Conservation (phyloP, 1,140 invertebrate genomes). For the Whitmania pigra region DNA sequence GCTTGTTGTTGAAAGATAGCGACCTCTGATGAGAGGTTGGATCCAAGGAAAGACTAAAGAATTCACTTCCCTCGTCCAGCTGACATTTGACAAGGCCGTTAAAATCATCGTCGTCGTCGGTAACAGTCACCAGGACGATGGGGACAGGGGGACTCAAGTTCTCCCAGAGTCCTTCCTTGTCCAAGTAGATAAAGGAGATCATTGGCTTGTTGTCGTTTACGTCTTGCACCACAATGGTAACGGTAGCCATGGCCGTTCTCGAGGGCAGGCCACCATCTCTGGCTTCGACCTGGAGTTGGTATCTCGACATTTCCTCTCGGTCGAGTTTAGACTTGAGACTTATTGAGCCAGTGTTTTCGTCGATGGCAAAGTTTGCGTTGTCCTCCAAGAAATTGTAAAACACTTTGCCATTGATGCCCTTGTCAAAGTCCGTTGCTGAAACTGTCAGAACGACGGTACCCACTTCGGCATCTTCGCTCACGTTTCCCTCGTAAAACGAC, state of each 20-base stretch:
- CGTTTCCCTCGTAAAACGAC: constrained; percentile 70
- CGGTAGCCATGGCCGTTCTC: constrained; percentile 72
- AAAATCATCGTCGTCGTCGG: too few relatives aligned
- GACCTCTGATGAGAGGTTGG: too few relatives aligned
- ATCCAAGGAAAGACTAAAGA: too few relatives aligned
- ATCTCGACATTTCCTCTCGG: constrained; percentile 67
- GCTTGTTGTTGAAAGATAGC: too few relatives aligned
- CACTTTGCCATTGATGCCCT: constrained; percentile 72
- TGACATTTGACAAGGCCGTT: too few relatives aligned
- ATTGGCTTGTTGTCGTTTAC: constrained; percentile 80
- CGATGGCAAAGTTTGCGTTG: not conserved
- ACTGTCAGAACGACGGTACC: constrained; percentile 69
- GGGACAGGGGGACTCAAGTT: too few relatives aligned
- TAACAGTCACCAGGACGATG: too few relatives aligned
- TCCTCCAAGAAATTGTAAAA: constrained; percentile 48
- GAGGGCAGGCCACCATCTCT: constrained; percentile 64
- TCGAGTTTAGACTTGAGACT: constrained; percentile 52
- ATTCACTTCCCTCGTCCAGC: too few relatives aligned
- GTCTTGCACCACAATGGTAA: constrained; percentile 74
- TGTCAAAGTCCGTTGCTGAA: constrained; percentile 64
- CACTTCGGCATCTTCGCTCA: constrained; percentile 75
- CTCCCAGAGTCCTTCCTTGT: too few relatives aligned
- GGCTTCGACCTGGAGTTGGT: constrained; percentile 71
- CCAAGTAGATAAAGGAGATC: too few relatives aligned
- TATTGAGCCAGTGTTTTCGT: not conserved